Conservation (phyloP, 53 echinoderm and acorn worm species). For the Henricia sp. region DNA sequence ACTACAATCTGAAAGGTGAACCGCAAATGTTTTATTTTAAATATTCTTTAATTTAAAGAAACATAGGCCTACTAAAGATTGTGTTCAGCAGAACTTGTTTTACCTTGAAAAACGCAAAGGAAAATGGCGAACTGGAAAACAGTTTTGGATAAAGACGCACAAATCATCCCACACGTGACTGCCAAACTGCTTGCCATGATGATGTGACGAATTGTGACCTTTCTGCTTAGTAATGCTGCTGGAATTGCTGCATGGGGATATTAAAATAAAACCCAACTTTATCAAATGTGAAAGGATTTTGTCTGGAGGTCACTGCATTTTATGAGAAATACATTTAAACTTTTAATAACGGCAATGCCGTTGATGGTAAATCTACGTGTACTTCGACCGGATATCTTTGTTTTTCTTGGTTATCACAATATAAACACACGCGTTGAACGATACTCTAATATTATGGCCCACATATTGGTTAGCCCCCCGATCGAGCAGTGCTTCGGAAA, state of each 20-base stretch:
- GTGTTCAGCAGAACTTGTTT: neutral
- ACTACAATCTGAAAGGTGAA: too few relatives aligned
- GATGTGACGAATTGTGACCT: neutral
- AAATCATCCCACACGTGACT: neutral
- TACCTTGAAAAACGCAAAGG: conserved; percentile 4
- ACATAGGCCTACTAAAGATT: neutral
- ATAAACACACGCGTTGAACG: neutral
- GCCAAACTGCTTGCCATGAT: neutral
- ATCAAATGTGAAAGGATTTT: neutral
- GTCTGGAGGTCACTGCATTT: neutral
- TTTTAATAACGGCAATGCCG: neutral
- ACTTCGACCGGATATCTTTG: neutral
- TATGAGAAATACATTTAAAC: neutral
- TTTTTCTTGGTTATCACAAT: neutral
- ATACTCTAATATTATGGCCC: too few relatives aligned
- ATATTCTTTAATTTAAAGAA: neutral
- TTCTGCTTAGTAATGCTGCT: neutral
- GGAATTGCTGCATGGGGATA: neutral
- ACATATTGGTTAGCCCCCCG: too few relatives aligned
- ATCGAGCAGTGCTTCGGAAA: too few relatives aligned
- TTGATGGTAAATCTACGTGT: neutral
- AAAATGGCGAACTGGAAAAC: conserved; percentile 12
- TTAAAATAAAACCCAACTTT: neutral
- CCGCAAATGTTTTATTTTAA: too few relatives aligned
- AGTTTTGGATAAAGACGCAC: neutral